Percentiles rank a stretch among this genome's conserved stretches.
phyloP scores from a whole-genome alignment of 1,140 invertebrate species.

The Asobara japonica region DNA sequence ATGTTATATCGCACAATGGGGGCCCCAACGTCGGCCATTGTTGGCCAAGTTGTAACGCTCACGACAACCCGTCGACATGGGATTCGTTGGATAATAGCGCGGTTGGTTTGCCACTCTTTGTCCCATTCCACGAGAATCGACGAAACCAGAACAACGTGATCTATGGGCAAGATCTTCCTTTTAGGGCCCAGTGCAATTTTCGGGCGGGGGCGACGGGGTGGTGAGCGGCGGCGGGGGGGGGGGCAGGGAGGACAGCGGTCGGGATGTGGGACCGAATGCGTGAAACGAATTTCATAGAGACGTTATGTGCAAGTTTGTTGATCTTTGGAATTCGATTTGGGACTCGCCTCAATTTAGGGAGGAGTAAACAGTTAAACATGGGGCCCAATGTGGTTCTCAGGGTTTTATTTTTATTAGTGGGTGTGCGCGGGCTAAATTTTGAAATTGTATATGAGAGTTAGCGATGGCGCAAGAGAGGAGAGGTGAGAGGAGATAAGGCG shows the following conservation, averaged over 20 bases:
- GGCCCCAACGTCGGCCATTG: conserved; percentile 48
- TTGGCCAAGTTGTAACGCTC: conserved; percentile 36
- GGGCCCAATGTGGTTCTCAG: neutral
- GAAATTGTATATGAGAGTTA: no score
- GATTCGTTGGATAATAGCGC: conserved; percentile 45
- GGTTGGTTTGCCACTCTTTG: conserved; percentile 6
- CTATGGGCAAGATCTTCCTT: neutral
- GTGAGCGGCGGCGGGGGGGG: neutral
- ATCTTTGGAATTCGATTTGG: neutral
- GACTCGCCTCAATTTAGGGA: neutral
- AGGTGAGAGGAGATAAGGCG: no score
- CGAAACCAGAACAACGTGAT: neutral
- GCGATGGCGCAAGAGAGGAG: no score
- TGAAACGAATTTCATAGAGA: conserved; percentile 63
- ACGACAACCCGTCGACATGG: conserved; percentile 18
- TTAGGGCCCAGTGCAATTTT: neutral
- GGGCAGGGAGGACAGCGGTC: no score
- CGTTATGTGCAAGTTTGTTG: neutral
- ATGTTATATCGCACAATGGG: conserved; percentile 16
- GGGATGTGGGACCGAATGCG: conserved; percentile 47
- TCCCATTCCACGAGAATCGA: neutral
- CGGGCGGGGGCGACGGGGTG: neutral
- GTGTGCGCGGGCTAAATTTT: no score
- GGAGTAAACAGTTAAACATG: neutral
- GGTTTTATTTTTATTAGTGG: neutral